Base-by-base conservation (phyloP, 1,140 invertebrate species). In the Monochamus saltuarius region DNA sequence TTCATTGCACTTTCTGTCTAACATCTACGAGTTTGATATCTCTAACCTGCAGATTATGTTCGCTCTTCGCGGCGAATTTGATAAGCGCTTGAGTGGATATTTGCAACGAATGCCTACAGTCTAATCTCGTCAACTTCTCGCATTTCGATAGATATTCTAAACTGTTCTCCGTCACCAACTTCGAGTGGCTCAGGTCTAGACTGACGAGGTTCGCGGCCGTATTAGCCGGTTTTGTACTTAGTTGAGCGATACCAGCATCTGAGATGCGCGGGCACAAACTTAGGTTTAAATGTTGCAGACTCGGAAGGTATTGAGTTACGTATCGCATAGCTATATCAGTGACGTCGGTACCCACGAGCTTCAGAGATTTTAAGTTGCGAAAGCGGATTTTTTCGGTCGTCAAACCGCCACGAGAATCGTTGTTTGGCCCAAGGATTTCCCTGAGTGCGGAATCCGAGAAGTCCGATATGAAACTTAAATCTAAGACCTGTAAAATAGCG, bases 191-290 rank as follows among this genome's bases (percentile, higher is more conserved):
- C 36, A 97, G 75, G 75, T 94, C 90, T 0, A 94, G 74, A 37
- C 82, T 81, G 2, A 80, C 77, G 3, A 91, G 73, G 16, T 81
- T 84, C 7, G 74, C 71, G 1, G 86, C 71, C 19, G 87, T 80
- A 59, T 83, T 76, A 53, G 85, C 80, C 58, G 84, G 83, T 61
- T 83, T 78, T 60, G 86, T 84, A 9, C 86, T 86, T 29, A 97
- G 81, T 71, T 92, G 89, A 2, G 91, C 89, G n/a, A 95, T 88
- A 29, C 92, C 93, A 6, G 89, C 89, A 74, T 95, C 92, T 0
- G 91, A 92, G 8, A 97, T 82, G n/a, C 90, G 82, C 36, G 88
- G 86, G 76, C 93, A 95, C 34, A 88, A 90, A 11, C 90, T 93
- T 8, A 95, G 78, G 78, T 94, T 90, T 45, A 97, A 77, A 43